phyloP scores from a whole-genome alignment of 2,113 vertebrate species.

The Cinclus mexicanus region DNA sequence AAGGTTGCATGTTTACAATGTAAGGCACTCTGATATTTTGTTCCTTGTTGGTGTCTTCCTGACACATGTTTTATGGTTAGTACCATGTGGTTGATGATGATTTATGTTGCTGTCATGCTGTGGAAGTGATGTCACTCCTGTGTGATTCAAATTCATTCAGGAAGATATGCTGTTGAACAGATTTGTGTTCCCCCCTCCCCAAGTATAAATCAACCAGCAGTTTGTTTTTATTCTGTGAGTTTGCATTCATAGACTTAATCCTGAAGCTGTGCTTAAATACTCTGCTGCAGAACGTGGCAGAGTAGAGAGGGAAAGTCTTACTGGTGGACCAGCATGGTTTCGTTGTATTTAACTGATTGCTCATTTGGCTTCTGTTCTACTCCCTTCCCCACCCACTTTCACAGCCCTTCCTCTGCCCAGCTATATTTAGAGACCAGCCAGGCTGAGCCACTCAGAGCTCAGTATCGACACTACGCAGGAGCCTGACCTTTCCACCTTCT shows the following conservation, averaged over 20 bases:
- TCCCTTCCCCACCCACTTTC: not conserved
- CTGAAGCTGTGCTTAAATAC: not conserved
- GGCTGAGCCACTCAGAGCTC: not conserved
- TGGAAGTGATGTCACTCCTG: slow-evolving; percentile 54
- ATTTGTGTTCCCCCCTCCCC: not conserved
- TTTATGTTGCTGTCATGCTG: slow-evolving; percentile 29
- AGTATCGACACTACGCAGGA: not conserved
- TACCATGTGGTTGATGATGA: slow-evolving; percentile 29
- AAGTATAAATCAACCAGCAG: not conserved
- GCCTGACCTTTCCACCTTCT: not conserved
- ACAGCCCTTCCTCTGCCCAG: not conserved
- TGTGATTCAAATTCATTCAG: slow-evolving; percentile 24
- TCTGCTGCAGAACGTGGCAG: not conserved
- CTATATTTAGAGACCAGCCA: not conserved
- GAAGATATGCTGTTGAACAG: not conserved
- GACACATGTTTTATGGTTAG: slow-evolving; percentile 22
- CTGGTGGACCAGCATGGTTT: not conserved
- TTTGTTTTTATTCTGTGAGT: not conserved
- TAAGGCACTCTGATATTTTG: not conserved
- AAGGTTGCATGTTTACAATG: not conserved
- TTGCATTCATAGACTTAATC: not conserved
- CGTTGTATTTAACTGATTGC: not conserved
- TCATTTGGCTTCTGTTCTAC: not conserved
- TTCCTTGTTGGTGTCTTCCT: not conserved
- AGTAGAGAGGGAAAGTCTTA: not conserved